Evolutionary conservation across 2,113 vertebrate species (phyloP).

Genomic region (Cnemophilus loriae): DNA sequence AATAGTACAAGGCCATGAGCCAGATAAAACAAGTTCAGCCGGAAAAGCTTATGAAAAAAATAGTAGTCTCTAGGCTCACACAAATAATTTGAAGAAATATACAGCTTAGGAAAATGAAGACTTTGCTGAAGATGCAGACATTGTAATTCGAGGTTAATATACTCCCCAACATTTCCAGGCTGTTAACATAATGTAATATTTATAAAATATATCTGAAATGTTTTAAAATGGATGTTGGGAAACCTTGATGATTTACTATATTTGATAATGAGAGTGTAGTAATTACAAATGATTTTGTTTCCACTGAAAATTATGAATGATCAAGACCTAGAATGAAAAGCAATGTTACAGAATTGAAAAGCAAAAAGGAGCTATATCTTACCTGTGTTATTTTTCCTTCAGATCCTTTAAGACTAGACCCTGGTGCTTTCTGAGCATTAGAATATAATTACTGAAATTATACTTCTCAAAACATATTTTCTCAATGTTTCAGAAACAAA

Average conservation of each 20-base stretch:
- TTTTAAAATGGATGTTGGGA: neutral
- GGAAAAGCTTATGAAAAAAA: neutral
- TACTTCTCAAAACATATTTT: neutral
- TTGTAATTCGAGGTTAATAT: conserved; percentile 4
- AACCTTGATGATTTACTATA: neutral
- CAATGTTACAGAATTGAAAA: neutral
- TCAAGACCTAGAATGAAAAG: neutral
- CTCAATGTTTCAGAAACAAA: neutral
- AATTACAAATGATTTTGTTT: neutral
- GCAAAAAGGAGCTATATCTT: neutral
- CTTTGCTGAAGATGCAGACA: neutral
- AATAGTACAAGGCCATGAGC: neutral
- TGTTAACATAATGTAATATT: neutral
- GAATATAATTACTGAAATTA: neutral
- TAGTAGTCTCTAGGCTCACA: neutral
- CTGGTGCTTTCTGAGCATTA: neutral
- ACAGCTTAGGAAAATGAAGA: neutral
- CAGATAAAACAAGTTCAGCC: neutral
- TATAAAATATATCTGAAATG: neutral
- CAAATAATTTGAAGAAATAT: conserved; percentile 18
- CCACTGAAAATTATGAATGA: neutral
- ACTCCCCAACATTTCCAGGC: conserved; percentile 4
- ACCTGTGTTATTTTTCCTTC: neutral
- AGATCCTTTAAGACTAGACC: neutral
- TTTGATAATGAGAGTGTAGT: neutral